Base-by-base conservation (phyloP, 2,797 vertebrate genomes). In the Harpagifer antarcticus region DNA sequence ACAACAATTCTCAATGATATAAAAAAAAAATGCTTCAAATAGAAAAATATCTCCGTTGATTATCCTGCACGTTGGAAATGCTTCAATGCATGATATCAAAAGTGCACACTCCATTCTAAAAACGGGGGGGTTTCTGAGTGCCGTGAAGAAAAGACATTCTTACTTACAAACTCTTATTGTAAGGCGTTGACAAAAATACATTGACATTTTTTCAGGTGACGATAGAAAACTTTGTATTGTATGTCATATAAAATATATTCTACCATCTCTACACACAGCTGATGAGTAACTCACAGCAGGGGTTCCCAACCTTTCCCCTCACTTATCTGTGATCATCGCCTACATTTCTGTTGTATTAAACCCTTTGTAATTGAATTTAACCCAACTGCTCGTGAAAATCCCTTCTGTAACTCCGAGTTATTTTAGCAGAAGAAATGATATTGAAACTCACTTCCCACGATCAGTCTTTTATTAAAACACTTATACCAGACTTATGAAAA, bases 11-110 rank as follows among this genome's bases (percentile, higher is more conserved):
- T 79, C 57, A 86, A 84, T 74, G 20, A 78, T 79, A 83, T 53
- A 40, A 61, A 76, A 27, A n/a, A 27, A 85, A 90, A 81, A 87
- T 54, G 43, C 73, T 78, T 86, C 78, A 66, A 71, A 88, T 95
- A 94, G 76, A 95, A 95, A 95, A 95, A 95, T 95, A 94, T 90
- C 86, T 91, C 88, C 82, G 72, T 75, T 91, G 91, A 94, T 94
- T 91, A 91, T 93, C 91, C 74, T 90, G 84, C 90, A 89, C 72
- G 86, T 89, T 78, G 68, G 76, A 86, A 88, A 86, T 72, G 71
- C 88, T 79, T 82, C 54, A 80, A 93, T 88, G 87, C 86, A 86
- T 85, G 87, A 85, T 84, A 90, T 88, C 81, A 90, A 92, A 93
- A 91, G 88, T 94, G 92, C 92, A 92, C 83, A 86, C 67, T 88